Evolutionary conservation across 2,888 invertebrate genomes (phyloP).

Genomic region (Cetonia aurata): DNA sequence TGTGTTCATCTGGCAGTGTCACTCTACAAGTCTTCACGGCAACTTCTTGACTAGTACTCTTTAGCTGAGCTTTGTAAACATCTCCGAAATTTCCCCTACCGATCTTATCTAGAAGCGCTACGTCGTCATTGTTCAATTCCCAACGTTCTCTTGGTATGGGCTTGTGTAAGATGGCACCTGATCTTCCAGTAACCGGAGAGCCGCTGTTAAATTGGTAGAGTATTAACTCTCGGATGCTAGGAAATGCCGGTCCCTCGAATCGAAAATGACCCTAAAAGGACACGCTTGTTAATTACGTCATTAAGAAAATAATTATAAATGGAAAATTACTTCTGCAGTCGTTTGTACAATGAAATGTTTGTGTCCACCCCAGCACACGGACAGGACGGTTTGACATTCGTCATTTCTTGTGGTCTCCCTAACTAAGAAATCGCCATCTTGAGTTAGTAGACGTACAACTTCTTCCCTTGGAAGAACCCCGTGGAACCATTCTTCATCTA

Average conservation of each 20-base stretch:
- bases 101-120: conserved; percentile 91
- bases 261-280: conserved; percentile 84
- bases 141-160: conserved; percentile 92
- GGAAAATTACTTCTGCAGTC: conserved; percentile 80
- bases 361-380: conserved; percentile 96
- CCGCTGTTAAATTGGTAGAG: conserved; percentile 89
- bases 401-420: conserved; percentile 93
- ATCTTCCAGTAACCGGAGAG: conserved; percentile 90
- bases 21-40: conserved; percentile 97
- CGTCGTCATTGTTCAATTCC: conserved; percentile 97
- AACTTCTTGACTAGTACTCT: conserved; percentile 86
- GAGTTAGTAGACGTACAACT: conserved; percentile 90
- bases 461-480: conserved; percentile 96
- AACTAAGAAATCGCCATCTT: conserved; percentile 95
- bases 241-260: conserved; percentile 94
- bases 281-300: not conserved
- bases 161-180: conserved; percentile 88
- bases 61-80: conserved; percentile 91
- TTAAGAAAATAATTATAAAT: not conserved
- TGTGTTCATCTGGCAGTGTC: conserved; percentile 92
- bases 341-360: conserved; percentile 98
- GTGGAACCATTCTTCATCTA: conserved; percentile 98
- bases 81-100: conserved; percentile 98
- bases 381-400: conserved; percentile 92
- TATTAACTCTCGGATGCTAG: conserved; percentile 92